Evolutionary conservation across 2,888 invertebrate species (phyloP).

Genomic region (Trichopoda pennipes): DNA sequence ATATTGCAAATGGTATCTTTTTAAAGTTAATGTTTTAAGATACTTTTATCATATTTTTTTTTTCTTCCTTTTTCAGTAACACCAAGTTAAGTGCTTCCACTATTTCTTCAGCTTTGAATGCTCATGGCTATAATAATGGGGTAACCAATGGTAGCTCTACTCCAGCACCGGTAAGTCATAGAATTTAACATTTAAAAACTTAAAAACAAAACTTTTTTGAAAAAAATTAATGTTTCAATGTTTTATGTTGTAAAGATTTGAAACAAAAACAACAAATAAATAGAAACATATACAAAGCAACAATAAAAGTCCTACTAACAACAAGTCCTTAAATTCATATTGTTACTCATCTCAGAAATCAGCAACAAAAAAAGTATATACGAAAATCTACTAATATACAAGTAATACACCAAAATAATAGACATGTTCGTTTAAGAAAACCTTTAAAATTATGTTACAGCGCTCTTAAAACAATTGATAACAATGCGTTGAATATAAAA

Average conservation of each 20-base stretch:
- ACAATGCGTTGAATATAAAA: not conserved
- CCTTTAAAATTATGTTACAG: not conserved
- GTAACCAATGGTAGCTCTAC: slow-evolving; percentile 77
- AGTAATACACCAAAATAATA: not conserved
- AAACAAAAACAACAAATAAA: slow-evolving; percentile 31
- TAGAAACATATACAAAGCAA: slow-evolving; percentile 46
- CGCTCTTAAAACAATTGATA: slow-evolving; percentile 11
- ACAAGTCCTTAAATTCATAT: slow-evolving; percentile 61
- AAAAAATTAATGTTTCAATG: slow-evolving; percentile 56
- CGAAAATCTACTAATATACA: not conserved
- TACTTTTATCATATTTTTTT: not conserved
- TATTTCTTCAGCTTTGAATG: slow-evolving; percentile 87
- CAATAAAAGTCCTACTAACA: slow-evolving; percentile 48
- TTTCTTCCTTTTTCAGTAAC: slow-evolving; percentile 82
- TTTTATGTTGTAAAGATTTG: slow-evolving; percentile 53
- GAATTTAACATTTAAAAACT: slow-evolving; percentile 26
- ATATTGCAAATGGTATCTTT: too few species aligned
- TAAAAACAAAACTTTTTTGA: slow-evolving; percentile 47
- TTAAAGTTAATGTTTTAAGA: too few species aligned
- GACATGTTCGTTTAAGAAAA: too few species aligned
- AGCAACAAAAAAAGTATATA: slow-evolving; percentile 44
- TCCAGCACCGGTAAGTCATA: slow-evolving; percentile 77
- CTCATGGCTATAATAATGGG: slow-evolving; percentile 80
- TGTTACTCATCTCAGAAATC: slow-evolving; percentile 61
- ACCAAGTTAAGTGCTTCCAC: slow-evolving; percentile 87